A percentile compares a stretch with the other conserved stretches of the same genome.
Conservation (phyloP, 2,888 invertebrate species). For the Stomorhina lunata region DNA sequence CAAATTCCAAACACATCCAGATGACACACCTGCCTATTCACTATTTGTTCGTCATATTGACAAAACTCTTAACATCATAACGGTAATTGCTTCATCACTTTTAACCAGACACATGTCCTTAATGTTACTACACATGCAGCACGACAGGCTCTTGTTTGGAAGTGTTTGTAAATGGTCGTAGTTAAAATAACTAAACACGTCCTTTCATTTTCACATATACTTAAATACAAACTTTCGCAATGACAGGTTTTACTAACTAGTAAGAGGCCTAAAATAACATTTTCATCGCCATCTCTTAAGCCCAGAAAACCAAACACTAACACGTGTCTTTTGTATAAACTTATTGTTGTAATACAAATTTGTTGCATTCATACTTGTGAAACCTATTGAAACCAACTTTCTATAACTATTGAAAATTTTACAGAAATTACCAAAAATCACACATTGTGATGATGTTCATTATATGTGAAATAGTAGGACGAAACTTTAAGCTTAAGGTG, state of each 20-base stretch:
- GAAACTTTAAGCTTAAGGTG: conserved; percentile 49
- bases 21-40: not conserved
- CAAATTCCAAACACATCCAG: not conserved
- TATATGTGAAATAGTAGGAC: no score
- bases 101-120: conserved; percentile 21
- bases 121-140: not conserved
- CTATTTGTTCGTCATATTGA: not conserved
- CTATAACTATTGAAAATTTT: not conserved
- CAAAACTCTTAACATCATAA: conserved; percentile 28
- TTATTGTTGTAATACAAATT: not conserved
- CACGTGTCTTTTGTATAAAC: not conserved
- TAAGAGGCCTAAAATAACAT: not conserved
- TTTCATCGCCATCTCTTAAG: not conserved
- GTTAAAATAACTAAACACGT: not conserved
- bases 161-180: not conserved
- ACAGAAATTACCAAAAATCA: no score
- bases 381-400: no score
- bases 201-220: not conserved
- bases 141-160: not conserved
- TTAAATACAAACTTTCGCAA: not conserved
- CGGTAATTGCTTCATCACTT: conserved; percentile 44
- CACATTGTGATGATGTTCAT: no score
- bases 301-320: not conserved
- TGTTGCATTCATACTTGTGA: no score
- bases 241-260: not conserved